Conservation (phyloP, 2,888 invertebrate species). For the Leucania comma region DNA sequence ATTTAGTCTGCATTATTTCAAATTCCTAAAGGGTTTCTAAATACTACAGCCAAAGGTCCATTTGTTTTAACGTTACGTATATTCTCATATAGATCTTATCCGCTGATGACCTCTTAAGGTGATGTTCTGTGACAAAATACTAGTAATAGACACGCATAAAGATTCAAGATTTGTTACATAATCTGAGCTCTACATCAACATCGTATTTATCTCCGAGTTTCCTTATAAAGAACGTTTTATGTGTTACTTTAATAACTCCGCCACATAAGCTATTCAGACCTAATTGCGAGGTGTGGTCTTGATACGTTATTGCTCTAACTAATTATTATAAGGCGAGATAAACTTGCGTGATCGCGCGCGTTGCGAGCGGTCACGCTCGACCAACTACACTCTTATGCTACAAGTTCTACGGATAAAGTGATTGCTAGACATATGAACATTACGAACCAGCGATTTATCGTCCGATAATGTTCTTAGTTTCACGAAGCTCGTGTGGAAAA, state of each 20-base stretch:
- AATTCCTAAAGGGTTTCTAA: not conserved
- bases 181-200: constrained; percentile 45
- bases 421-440: constrained; percentile 57
- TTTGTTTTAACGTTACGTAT: not conserved
- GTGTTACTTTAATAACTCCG: constrained; percentile 61
- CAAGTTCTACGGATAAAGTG: constrained; percentile 55
- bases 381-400: constrained; percentile 54
- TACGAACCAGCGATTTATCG: constrained; percentile 55
- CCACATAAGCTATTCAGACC: constrained; percentile 71
- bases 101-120: constrained; percentile 18
- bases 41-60: not conserved
- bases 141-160: constrained; percentile 40
- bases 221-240: constrained; percentile 72
- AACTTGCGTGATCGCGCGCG: constrained; percentile 68
- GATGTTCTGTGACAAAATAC: constrained; percentile 21
- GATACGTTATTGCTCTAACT: constrained; percentile 72
- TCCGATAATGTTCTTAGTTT: constrained; percentile 53
- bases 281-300: constrained; percentile 83
- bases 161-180: constrained; percentile 52
- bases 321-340: constrained; percentile 68
- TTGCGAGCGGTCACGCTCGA: constrained; percentile 63
- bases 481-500: constrained; percentile 49
- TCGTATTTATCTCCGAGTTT: constrained; percentile 66
- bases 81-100: constrained; percentile 1
- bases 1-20: not conserved